phyloP scores from a whole-genome alignment of 1,140 invertebrate genomes.

The Caenorhabditis briggsae region DNA sequence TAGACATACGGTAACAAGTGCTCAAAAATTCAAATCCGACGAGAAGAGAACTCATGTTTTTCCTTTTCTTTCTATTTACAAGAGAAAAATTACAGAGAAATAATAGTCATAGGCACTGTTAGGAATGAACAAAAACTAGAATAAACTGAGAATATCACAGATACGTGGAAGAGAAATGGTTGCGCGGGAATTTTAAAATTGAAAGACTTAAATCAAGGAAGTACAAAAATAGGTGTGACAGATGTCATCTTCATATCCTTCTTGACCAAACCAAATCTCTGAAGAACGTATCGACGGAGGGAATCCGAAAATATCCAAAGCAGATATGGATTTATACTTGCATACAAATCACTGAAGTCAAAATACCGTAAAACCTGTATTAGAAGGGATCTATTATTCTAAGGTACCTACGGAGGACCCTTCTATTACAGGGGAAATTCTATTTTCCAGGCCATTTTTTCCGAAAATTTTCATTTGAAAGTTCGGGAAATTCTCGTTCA shows the following conservation, averaged over 20 bases:
- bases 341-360: constrained; percentile 52
- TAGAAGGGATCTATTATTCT: not conserved
- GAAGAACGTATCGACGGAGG: constrained; percentile 24
- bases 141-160: no score
- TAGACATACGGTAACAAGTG: not conserved
- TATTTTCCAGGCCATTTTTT: no score
- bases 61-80: not conserved
- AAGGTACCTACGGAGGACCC: no score
- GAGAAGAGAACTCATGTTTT: not conserved
- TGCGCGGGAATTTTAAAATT: not conserved
- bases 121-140: not conserved
- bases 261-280: constrained; percentile 5
- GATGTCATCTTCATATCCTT: not conserved
- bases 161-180: not conserved
- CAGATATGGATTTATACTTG: constrained; percentile 53
- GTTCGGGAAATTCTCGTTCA: no score
- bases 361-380: not conserved
- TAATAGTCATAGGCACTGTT: no score
- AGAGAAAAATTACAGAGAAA: not conserved
- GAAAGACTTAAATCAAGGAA: not conserved
- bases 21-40: no score
- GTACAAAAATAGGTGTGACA: constrained; percentile 8
- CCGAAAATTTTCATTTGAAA: no score
- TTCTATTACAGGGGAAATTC: no score
- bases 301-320: constrained; percentile 46